Percentiles rank a stretch among this genome's conserved stretches.
Conservation (phyloP, 1,140 invertebrate species). For the Bemisia tabaci region DNA sequence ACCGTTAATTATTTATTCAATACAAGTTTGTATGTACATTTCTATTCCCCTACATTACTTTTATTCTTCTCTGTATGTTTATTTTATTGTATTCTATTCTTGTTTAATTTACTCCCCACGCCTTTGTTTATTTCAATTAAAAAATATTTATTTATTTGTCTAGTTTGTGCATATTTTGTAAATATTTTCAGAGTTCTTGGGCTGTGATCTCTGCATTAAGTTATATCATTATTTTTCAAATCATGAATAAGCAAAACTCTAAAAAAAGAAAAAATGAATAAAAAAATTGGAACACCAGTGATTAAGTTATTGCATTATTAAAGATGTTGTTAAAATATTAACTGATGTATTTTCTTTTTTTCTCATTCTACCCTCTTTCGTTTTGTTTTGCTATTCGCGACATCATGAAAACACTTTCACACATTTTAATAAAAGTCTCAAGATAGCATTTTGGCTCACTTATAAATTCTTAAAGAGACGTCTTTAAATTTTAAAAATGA, state of each 20-base stretch:
- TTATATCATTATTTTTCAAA: conserved; percentile 26
- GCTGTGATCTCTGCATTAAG: conserved; percentile 26
- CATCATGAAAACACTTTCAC: too few relatives aligned
- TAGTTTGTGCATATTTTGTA: conserved; percentile 22
- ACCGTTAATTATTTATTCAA: too few relatives aligned
- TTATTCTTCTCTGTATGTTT: too few relatives aligned
- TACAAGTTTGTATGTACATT: too few relatives aligned
- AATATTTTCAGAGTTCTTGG: conserved; percentile 24
- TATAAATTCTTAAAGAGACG: too few relatives aligned
- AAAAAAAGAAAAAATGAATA: conserved; percentile 2
- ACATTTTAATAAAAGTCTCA: too few relatives aligned
- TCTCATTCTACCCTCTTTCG: not conserved
- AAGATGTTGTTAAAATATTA: conserved; percentile 24
- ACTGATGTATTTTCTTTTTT: conserved; percentile 11
- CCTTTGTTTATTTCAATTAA: conserved; percentile 3
- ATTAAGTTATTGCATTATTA: conserved; percentile 26
- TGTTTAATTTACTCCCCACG: not conserved
- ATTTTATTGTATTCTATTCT: too few relatives aligned
- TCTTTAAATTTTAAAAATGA: too few relatives aligned
- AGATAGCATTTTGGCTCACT: too few relatives aligned
- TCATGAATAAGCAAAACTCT: conserved; percentile 23
- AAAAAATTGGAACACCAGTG: conserved; percentile 19
- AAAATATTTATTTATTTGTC: conserved; percentile 20
- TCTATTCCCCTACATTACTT: too few relatives aligned
- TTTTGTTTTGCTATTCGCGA: too few relatives aligned